phyloP scores from a whole-genome alignment of 92 coral and sea anemone genomes.

The Epizoanthus rinbou region DNA sequence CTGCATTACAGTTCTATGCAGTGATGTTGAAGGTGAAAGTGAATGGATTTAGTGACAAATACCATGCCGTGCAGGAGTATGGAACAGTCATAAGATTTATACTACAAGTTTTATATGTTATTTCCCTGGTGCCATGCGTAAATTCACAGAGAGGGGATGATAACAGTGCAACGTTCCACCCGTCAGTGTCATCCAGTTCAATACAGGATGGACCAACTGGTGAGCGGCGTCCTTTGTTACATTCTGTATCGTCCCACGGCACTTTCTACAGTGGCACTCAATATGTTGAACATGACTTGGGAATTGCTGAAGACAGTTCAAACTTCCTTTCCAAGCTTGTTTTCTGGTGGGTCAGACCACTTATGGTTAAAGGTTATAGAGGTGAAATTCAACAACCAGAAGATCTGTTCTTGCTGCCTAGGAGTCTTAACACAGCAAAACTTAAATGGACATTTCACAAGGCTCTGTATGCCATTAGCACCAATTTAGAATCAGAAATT shows the following conservation, averaged over 20 bases:
- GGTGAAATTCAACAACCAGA: constrained; percentile 69
- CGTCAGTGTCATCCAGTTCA: constrained; percentile 11
- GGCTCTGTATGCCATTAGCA: constrained; percentile 45
- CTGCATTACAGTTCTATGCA: constrained; percentile 64
- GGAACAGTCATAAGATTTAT: constrained; percentile 67
- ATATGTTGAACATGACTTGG: constrained; percentile 72
- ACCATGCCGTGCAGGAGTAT: constrained; percentile 60
- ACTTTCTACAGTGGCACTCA: constrained; percentile 87
- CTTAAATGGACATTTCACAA: constrained; percentile 64
- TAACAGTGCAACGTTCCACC: constrained; percentile 9
- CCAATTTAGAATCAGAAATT: not conserved
- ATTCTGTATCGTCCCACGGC: constrained; percentile 63
- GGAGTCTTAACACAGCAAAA: constrained; percentile 69
- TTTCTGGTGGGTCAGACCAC: constrained; percentile 91
- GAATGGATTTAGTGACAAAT: constrained; percentile 25
- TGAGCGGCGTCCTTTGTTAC: constrained; percentile 69
- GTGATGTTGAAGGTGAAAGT: constrained; percentile 39
- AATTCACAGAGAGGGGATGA: not conserved
- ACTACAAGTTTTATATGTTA: constrained; percentile 57
- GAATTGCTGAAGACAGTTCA: constrained; percentile 80
- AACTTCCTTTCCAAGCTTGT: constrained; percentile 75
- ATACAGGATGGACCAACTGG: not conserved
- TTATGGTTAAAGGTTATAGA: constrained; percentile 81
- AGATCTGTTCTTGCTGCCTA: constrained; percentile 83
- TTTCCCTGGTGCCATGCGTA: constrained; percentile 53